These are phyloP conservation scores for Andrena bicolor DNA, from an alignment of 2,888 invertebrate species.

Conservation along the genomic window DNA sequence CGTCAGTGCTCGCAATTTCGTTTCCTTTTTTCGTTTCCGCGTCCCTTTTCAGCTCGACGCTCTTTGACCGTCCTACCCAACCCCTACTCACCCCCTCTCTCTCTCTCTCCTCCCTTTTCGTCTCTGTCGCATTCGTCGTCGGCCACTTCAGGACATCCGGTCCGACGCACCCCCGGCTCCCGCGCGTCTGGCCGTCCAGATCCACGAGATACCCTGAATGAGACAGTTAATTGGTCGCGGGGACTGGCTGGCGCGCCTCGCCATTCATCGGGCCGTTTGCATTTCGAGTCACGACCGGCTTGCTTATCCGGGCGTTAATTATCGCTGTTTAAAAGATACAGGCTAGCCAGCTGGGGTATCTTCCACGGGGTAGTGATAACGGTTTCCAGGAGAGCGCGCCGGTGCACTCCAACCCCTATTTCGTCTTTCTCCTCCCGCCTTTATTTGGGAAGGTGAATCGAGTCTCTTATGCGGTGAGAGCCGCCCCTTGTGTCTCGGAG, in stretches of 20 bases:
- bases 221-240: slow-evolving; percentile 59
- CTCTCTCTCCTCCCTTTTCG: not conserved
- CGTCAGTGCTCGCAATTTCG: slow-evolving; percentile 34
- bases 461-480: no score
- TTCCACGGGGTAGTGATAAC: not conserved
- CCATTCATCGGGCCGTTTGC: slow-evolving; percentile 43
- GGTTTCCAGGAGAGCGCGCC: not conserved
- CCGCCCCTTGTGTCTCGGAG: no score
- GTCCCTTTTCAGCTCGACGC: slow-evolving; percentile 32
- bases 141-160: slow-evolving; percentile 17
- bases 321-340: slow-evolving; percentile 35
- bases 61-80: slow-evolving; percentile 11
- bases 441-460: no score
- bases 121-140: slow-evolving; percentile 40
- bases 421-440: no score
- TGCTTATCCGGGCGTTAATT: slow-evolving; percentile 51
- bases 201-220: slow-evolving; percentile 54
- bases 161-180: slow-evolving; percentile 1
- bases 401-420: not conserved
- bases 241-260: slow-evolving; percentile 15
- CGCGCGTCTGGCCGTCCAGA: slow-evolving; percentile 26
- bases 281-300: slow-evolving; percentile 36
- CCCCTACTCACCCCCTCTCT: not conserved
- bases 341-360: not conserved
- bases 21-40: slow-evolving; percentile 30